phyloP scores from a whole-genome alignment of 2,888 invertebrate genomes.

The Euphydryas editha region DNA sequence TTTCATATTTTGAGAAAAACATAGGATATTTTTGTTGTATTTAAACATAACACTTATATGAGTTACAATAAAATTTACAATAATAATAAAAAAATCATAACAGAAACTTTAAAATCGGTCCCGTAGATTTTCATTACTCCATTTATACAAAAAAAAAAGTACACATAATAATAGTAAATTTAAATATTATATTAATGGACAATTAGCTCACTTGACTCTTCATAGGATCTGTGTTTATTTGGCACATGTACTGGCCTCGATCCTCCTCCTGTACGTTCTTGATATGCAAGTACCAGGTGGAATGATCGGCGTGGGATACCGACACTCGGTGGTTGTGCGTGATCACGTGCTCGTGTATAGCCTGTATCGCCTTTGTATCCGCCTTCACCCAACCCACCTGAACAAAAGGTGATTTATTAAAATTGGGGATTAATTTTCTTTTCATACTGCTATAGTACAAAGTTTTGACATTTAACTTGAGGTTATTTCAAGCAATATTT shows the following conservation, averaged over 20 bases:
- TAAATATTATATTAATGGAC: not conserved
- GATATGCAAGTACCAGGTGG: slow-evolving; percentile 92
- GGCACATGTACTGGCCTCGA: slow-evolving; percentile 93
- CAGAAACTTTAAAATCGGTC: too few relatives aligned
- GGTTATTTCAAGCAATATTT: not conserved
- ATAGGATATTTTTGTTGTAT: too few relatives aligned
- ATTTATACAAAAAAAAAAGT: not conserved
- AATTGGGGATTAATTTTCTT: slow-evolving; percentile 7
- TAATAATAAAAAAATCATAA: too few relatives aligned
- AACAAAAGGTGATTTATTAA: slow-evolving; percentile 33
- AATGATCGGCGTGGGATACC: slow-evolving; percentile 90
- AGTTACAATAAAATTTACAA: too few relatives aligned
- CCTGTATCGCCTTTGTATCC: slow-evolving; percentile 93
- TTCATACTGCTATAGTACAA: not conserved
- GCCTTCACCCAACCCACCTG: slow-evolving; percentile 94
- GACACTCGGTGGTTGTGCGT: slow-evolving; percentile 92
- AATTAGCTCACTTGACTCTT: slow-evolving; percentile 87
- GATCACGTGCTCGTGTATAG: slow-evolving; percentile 93
- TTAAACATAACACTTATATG: too few relatives aligned
- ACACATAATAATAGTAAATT: not conserved
- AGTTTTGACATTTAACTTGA: not conserved
- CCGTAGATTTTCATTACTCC: too few relatives aligned
- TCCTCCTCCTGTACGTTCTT: slow-evolving; percentile 91
- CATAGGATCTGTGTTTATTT: slow-evolving; percentile 95
- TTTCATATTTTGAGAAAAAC: too few relatives aligned